Base-by-base conservation (phyloP, 1,140 invertebrate species). In the Trichonephila inaurata region DNA sequence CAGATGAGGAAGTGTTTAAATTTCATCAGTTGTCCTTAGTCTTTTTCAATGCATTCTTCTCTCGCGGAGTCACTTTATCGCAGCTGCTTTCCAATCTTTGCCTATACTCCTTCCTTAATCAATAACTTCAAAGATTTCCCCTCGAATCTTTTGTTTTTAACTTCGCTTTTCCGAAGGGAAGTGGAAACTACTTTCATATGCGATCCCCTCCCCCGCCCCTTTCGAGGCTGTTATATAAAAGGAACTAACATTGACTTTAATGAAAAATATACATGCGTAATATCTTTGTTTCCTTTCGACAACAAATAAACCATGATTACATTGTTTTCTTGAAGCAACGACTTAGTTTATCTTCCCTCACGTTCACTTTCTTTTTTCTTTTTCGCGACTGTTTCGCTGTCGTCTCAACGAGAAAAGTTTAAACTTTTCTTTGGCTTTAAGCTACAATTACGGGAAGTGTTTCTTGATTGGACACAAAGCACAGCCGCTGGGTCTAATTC, bases 1-100 rank as follows among this genome's bases (percentile, higher is more conserved):
- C 90, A 92, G 81, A 92, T 92, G 90, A 92, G 90, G 60, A 85
- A 92, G 72, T 92, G 90, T 92, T 92, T 92, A 92, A 92, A 92
- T 92, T 92, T 92, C 90, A 92, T 92, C 90, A 92, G 90, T 85
- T 92, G 90, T 92, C 72, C 60, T 82, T 62, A 91, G 89, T 91
- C 90, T 92, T 92, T 85, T 92, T 92, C 81, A 66, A 92, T 61
- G 60, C 72, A 91, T 82, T 62, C 89, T 61, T 81, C 60, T 21
- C 72, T 60, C 40, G 51, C 60, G 24, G 77, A 83, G 90, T 83
- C 77, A 64, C 81, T 85, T 92, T 92, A 92, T 92, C 81, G 81
- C 90, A 92, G 81, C 90, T 92, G 90, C 61, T 66, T 64, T 92
- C 81, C 66, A 89, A 89, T 89, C 88, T 89, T 89, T 89, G 88